Conservation (phyloP, 2,113 vertebrate genomes). For the Callaeas wilsoni region DNA sequence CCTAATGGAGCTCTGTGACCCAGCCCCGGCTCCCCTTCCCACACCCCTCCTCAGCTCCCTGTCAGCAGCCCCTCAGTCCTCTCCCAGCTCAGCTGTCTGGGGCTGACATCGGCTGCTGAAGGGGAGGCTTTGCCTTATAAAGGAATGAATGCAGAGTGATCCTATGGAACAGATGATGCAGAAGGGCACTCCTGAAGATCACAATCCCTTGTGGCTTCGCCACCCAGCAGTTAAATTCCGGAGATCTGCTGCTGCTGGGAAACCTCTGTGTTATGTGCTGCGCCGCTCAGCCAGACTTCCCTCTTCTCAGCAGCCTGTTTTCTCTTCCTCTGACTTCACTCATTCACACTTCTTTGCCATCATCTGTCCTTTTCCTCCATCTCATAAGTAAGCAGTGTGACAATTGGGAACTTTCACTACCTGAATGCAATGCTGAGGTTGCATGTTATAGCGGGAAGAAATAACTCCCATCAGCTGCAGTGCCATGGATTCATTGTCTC, state of each 20-base stretch:
- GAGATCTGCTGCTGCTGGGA: not conserved
- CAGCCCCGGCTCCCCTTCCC: not conserved
- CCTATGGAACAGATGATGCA: not conserved
- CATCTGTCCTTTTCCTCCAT: not conserved
- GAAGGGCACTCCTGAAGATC: not conserved
- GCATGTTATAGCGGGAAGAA: not conserved
- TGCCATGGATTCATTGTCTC: not conserved
- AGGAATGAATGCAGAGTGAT: not conserved
- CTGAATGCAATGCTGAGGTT: not conserved
- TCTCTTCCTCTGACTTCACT: not conserved
- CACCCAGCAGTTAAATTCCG: not conserved
- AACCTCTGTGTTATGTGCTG: rapidly evolving
- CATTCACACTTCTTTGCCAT: not conserved
- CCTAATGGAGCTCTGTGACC: rapidly evolving
- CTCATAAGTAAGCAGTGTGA: not conserved
- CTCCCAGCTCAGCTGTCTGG: not conserved
- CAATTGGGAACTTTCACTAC: not conserved
- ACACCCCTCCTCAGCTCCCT: not conserved
- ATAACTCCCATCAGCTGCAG: not conserved
- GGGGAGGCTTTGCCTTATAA: not conserved
- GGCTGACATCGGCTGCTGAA: not conserved
- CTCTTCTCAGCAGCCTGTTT: not conserved
- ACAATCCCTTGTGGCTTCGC: not conserved
- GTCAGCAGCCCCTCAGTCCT: not conserved
- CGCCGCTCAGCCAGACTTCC: not conserved